Conservation (phyloP, 2,113 vertebrate species). For the Triplophysa dalaica region DNA sequence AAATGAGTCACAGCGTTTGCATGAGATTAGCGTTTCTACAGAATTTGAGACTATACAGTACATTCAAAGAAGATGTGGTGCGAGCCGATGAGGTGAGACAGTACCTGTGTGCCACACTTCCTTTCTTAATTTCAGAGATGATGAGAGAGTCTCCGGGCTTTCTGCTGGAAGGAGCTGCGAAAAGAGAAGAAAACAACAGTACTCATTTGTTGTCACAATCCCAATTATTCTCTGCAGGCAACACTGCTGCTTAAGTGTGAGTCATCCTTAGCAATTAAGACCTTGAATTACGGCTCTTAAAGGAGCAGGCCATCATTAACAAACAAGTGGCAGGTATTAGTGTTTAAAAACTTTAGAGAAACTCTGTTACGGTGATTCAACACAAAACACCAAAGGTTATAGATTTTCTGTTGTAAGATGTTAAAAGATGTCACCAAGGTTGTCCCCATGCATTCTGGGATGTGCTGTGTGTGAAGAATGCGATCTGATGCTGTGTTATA, state of each 20-base stretch:
- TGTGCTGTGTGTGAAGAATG: no score
- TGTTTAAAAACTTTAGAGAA: background rate
- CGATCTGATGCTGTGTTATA: no score
- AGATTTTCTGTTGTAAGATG: no score
- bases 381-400: background rate
- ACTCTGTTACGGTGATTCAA: background rate
- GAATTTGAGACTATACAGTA: background rate
- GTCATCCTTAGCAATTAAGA: background rate
- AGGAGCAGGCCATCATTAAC: background rate
- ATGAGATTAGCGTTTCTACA: conserved; percentile 1
- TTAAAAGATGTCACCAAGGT: no score
- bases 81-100: background rate
- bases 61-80: conserved; percentile 1
- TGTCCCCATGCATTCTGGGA: no score
- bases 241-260: background rate
- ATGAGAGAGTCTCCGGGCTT: conserved; percentile 93
- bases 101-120: conserved; percentile 97
- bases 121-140: conserved; percentile 99
- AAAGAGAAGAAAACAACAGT: conserved; percentile 25
- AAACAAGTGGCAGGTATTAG: background rate
- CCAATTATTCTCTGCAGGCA: background rate
- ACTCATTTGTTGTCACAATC: conserved; percentile 7
- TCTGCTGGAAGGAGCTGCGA: conserved; percentile 91
- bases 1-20: background rate
- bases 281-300: background rate